A percentile compares a stretch with the other conserved stretches of the same genome.
Conservation (phyloP, 2,797 vertebrate species). For the Anableps anableps region DNA sequence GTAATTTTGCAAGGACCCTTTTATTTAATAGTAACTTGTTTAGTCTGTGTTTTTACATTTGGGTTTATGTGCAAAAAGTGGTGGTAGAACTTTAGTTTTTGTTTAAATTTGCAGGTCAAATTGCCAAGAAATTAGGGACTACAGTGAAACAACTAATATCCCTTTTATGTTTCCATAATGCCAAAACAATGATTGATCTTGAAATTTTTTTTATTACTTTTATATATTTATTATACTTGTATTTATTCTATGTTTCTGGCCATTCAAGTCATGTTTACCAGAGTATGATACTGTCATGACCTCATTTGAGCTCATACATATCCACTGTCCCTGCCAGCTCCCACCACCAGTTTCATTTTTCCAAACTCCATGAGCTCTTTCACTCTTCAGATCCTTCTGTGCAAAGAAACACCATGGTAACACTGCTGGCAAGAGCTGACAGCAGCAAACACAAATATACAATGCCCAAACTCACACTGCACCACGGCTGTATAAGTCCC, state of each 20-base stretch:
- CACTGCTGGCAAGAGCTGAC: constrained; percentile 66
- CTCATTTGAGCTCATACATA: constrained; percentile 50
- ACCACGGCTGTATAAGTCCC: constrained; percentile 47
- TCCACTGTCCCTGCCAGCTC: constrained; percentile 67
- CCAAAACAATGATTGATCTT: neutral
- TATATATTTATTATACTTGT: neutral
- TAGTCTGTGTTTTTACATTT: neutral
- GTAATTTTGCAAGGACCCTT: neutral
- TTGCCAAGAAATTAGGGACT: neutral
- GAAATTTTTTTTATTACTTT: neutral
- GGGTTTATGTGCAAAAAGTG: neutral
- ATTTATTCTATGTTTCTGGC: neutral
- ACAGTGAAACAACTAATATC: neutral
- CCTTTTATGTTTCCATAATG: neutral
- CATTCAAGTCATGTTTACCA: constrained; percentile 7
- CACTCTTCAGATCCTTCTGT: constrained; percentile 68
- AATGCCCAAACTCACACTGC: constrained; percentile 48
- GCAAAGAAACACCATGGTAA: constrained; percentile 78
- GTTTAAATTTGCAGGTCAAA: neutral
- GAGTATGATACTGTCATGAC: constrained; percentile 33
- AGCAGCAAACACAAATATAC: constrained; percentile 47
- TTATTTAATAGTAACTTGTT: neutral
- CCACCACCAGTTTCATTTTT: constrained; percentile 66
- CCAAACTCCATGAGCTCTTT: constrained; percentile 74
- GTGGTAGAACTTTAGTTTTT: neutral